These are phyloP conservation scores for Agonopterix arenella DNA, from an alignment of 2,888 invertebrate species.

Conservation along the genomic window DNA sequence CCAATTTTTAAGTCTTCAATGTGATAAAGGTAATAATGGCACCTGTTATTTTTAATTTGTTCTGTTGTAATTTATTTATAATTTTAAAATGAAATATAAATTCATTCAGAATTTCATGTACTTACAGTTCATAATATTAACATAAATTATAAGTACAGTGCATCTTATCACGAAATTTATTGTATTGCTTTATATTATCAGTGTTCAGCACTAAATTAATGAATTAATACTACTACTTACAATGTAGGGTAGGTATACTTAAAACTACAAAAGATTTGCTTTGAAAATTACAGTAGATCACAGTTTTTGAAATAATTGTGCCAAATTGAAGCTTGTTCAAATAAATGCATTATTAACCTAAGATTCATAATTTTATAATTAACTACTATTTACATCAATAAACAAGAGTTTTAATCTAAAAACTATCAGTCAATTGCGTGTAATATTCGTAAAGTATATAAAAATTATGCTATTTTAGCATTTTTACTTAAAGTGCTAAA, in stretches of 20 bases:
- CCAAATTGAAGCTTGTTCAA: conserved; percentile 28
- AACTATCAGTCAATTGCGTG: conserved; percentile 68
- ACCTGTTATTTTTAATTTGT: conserved; percentile 12
- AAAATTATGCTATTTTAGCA: conserved; percentile 16
- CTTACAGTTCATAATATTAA: conserved; percentile 11
- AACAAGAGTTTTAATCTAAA: conserved; percentile 42
- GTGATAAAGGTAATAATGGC: conserved; percentile 20
- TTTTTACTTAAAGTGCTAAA: conserved; percentile 1
- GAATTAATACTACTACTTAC: conserved; percentile 3
- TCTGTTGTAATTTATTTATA: conserved; percentile 4
- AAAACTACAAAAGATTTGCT: conserved; percentile 2
- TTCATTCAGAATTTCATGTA: too few relatives aligned
- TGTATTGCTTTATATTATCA: conserved; percentile 2
- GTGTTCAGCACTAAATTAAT: neutral
- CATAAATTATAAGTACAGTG: conserved; percentile 1
- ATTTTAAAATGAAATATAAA: neutral
- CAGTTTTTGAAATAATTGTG: conserved; percentile 50
- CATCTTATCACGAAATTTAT: conserved; percentile 1
- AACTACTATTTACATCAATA: conserved; percentile 43
- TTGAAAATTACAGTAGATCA: conserved; percentile 44
- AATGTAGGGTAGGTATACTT: neutral
- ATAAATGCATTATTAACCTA: conserved; percentile 26
- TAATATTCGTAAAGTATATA: conserved; percentile 21
- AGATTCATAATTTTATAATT: conserved; percentile 13
- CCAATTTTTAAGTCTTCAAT: conserved; percentile 6